A percentile compares a stretch with the other conserved stretches of the same genome.
Evolutionary conservation across 92 coral and sea anemone species (phyloP).

Genomic region (Bergia puertoricense): DNA sequence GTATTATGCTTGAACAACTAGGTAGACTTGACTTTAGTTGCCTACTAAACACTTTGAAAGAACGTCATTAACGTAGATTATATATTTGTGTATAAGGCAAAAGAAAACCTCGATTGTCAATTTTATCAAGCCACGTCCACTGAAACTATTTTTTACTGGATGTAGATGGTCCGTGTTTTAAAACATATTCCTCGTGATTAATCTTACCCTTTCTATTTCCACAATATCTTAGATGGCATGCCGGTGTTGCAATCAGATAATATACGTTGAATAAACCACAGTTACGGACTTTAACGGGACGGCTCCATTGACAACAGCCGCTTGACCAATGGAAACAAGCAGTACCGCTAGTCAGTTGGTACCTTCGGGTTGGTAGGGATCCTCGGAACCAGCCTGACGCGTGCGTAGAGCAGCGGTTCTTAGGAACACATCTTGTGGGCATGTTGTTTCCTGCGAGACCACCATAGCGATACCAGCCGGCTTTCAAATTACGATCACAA

Average conservation of each 20-base stretch:
- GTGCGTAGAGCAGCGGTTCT: conserved; percentile 30
- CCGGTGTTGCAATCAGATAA: conserved; percentile 2
- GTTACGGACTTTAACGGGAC: conserved; percentile 13
- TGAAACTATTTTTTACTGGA: no score
- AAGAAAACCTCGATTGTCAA: no score
- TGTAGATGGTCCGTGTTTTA: no score
- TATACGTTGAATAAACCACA: conserved; percentile 15
- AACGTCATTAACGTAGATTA: no score
- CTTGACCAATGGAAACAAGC: conserved; percentile 28
- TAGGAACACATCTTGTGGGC: no score
- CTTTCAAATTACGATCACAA: background rate
- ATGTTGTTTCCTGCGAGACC: no score
- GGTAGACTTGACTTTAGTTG: no score
- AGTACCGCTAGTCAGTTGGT: conserved; percentile 8
- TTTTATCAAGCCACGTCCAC: no score
- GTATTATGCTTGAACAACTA: no score
- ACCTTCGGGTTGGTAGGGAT: background rate
- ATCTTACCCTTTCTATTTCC: background rate
- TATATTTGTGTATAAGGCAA: no score
- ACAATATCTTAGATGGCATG: conserved; percentile 25
- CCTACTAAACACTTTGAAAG: no score
- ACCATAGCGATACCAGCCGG: background rate
- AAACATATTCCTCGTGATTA: no score
- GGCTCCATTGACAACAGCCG: conserved; percentile 22
- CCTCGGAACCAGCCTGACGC: conserved; percentile 42